These are phyloP conservation scores for Antechinus stuartii DNA, from an alignment of 2,113 vertebrate genomes.

Conservation along the genomic window DNA sequence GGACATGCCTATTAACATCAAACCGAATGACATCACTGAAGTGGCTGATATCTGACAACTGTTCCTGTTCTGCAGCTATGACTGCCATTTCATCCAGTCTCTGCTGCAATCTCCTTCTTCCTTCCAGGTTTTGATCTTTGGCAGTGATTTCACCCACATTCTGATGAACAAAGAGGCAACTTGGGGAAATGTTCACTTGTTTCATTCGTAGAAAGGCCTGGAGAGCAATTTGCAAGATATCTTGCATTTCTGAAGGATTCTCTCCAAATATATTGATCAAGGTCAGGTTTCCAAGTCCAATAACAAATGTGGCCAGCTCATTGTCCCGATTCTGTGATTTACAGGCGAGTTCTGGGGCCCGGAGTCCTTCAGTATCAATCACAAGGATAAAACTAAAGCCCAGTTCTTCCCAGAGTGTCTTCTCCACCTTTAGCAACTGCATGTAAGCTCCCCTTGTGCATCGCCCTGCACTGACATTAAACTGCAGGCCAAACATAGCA, in stretches of 20 bases:
- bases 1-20: slow-evolving; percentile 76
- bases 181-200: slow-evolving; percentile 77
- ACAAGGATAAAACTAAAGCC: slow-evolving; percentile 80
- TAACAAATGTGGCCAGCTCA: slow-evolving; percentile 83
- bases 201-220: slow-evolving; percentile 85
- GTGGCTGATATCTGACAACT: slow-evolving; percentile 55
- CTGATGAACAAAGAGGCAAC: slow-evolving; percentile 84
- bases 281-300: slow-evolving; percentile 81
- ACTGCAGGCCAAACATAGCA: slow-evolving; percentile 84
- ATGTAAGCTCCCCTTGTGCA: slow-evolving; percentile 87
- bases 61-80: slow-evolving; percentile 79
- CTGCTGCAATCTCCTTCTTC: slow-evolving; percentile 68
- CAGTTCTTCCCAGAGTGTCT: slow-evolving; percentile 61
- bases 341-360: slow-evolving; percentile 72
- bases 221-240: slow-evolving; percentile 79
- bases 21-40: slow-evolving; percentile 81
- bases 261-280: slow-evolving; percentile 84
- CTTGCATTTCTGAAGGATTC: slow-evolving; percentile 84
- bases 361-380: slow-evolving; percentile 83
- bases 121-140: slow-evolving; percentile 77
- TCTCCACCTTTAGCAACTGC: slow-evolving; percentile 80
- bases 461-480: slow-evolving; percentile 84
- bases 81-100: slow-evolving; percentile 80
- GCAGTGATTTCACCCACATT: slow-evolving; percentile 81
- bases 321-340: slow-evolving; percentile 78